These are phyloP conservation scores for Megalurothrips usitatus DNA, from an alignment of 2,888 invertebrate genomes.

Conservation along the genomic window DNA sequence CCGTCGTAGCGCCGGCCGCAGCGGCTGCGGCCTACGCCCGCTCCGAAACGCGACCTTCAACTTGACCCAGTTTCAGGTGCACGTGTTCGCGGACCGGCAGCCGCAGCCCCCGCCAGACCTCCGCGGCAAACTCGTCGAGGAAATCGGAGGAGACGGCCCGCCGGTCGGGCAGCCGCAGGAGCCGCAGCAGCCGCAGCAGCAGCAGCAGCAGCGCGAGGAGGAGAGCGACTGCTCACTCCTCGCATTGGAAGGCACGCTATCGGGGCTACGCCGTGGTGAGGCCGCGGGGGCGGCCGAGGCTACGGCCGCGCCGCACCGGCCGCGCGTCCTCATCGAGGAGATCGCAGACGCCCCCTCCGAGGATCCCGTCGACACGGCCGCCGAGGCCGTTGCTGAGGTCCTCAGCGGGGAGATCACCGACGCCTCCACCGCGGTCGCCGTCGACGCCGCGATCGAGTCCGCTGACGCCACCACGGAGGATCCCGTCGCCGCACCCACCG, in stretches of 20 bases:
- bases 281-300: background rate
- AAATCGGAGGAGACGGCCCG: background rate
- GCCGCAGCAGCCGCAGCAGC: too few relatives aligned
- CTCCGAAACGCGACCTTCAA: background rate
- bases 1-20: background rate
- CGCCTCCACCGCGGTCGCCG: background rate
- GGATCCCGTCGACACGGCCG: background rate
- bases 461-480: background rate
- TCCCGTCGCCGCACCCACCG: background rate
- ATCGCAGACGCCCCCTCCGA: background rate
- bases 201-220: background rate
- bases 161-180: too few relatives aligned
- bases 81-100: background rate
- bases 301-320: background rate
- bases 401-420: background rate
- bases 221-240: background rate
- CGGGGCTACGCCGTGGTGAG: background rate
- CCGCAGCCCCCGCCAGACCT: too few relatives aligned
- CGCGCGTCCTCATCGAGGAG: background rate
- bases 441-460: background rate
- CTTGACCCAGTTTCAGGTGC: slow-evolving; percentile 1
- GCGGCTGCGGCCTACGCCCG: background rate
- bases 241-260: background rate
- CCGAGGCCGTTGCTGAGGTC: background rate
- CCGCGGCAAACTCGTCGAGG: background rate